Conservation (phyloP, 1,140 invertebrate genomes). For the Mactra quadrangularis region DNA sequence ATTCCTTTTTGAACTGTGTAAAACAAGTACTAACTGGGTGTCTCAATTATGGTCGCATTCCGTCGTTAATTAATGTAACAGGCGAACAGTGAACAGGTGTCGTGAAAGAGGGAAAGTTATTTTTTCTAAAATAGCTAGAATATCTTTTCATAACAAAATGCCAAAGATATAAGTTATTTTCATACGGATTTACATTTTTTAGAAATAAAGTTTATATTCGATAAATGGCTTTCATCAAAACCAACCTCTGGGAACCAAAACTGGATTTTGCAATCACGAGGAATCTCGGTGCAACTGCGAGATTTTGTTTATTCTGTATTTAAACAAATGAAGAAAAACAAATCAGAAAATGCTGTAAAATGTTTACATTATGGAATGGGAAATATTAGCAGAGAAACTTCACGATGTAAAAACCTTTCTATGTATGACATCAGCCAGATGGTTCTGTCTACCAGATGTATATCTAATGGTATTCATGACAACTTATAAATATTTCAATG, state of each 20-base stretch:
- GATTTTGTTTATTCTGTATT: constrained; percentile 7
- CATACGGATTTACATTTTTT: constrained; percentile 5
- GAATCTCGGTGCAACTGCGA: background rate
- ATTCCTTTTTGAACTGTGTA: too few relatives aligned
- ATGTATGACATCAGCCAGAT: too few relatives aligned
- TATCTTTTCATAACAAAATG: background rate
- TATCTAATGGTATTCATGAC: too few relatives aligned
- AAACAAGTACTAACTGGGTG: too few relatives aligned
- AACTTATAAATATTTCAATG: too few relatives aligned
- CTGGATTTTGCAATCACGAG: background rate
- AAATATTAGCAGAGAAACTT: too few relatives aligned
- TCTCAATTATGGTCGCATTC: too few relatives aligned
- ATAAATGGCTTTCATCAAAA: background rate
- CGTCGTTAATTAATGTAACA: too few relatives aligned
- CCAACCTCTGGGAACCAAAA: background rate
- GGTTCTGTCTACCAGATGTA: too few relatives aligned
- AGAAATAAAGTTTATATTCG: background rate
- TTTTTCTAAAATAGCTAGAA: constrained; percentile 3
- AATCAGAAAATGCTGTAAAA: background rate
- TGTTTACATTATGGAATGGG: constrained; percentile 38
- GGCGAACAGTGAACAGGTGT: too few relatives aligned
- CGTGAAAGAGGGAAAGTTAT: too few relatives aligned
- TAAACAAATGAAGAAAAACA: constrained; percentile 34
- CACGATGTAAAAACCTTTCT: too few relatives aligned
- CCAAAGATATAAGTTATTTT: background rate